Conservation (phyloP, 2,113 vertebrate genomes). For the Hippopotamus amphibius region DNA sequence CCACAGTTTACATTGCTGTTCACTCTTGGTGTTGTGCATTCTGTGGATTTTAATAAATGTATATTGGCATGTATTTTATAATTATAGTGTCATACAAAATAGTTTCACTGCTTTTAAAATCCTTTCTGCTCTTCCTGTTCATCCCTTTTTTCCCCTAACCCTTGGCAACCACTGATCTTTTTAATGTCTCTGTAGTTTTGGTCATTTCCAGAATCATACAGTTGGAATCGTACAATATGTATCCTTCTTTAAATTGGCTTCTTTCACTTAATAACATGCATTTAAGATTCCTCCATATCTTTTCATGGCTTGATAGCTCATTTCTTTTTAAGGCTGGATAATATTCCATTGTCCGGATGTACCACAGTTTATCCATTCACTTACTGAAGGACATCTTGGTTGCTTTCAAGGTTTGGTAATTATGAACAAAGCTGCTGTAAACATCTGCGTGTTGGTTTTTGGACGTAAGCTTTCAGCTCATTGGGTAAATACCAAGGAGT, state of each 20-base stretch:
- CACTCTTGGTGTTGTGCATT: not conserved
- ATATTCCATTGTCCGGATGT: not conserved
- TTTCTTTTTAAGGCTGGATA: not conserved
- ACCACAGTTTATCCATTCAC: not conserved
- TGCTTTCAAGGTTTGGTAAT: constrained; percentile 28
- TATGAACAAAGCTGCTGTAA: not conserved
- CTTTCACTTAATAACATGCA: not conserved
- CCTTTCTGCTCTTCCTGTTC: not conserved
- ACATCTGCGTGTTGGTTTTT: not conserved
- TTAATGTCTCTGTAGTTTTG: not conserved
- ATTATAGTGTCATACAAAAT: not conserved
- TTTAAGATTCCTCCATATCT: not conserved
- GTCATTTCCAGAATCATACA: not conserved
- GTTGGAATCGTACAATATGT: not conserved
- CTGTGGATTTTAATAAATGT: not conserved
- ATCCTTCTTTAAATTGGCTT: not conserved
- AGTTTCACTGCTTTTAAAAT: constrained; percentile 14
- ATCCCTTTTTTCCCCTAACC: not conserved
- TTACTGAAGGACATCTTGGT: not conserved
- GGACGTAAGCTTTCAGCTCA: not conserved
- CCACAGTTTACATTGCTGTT: not conserved
- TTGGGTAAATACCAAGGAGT: not conserved
- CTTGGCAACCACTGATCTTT: not conserved
- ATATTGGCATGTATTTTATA: not conserved
- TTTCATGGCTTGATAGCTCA: not conserved